Percentiles rank a stretch among this genome's conserved stretches.
Conservation (phyloP, 2,888 invertebrate genomes). For the Iselma pallidipennis region DNA sequence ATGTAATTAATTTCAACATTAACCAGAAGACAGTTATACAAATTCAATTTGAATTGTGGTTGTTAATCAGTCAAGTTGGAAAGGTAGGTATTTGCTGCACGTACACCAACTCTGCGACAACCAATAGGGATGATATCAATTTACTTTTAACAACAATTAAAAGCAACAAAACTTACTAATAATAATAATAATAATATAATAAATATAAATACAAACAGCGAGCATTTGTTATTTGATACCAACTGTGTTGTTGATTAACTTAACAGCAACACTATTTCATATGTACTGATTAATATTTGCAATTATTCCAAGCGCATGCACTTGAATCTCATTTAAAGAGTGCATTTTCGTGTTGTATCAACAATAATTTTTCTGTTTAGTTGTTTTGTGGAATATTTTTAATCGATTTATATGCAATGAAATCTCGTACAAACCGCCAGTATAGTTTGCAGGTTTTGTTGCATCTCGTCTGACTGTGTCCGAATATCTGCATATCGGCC, state of each 20-base stretch:
- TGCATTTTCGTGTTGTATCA: no score
- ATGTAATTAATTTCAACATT: constrained; percentile 20
- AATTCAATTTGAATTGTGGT: constrained; percentile 22
- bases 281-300: constrained; percentile 35
- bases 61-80: constrained; percentile 11
- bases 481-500: constrained; percentile 42
- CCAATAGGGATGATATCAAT: not conserved
- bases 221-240: constrained; percentile 35
- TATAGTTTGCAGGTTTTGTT: not conserved
- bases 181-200: constrained; percentile 13
- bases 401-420: no score
- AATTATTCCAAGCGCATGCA: constrained; percentile 32
- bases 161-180: constrained; percentile 8
- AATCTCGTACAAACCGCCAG: no score
- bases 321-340: no score
- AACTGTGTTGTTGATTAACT: constrained; percentile 37
- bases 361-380: no score
- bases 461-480: constrained; percentile 23
- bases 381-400: no score
- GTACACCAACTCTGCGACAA: not conserved
- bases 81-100: no score
- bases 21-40: constrained; percentile 15
- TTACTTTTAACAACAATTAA: not conserved
- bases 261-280: constrained; percentile 36
- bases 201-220: constrained; percentile 25